Evolutionary conservation across 1,140 invertebrate species (phyloP), one percentile per base, ranked within the genome.

Genomic region (Drosophila trapezifrons): DNA sequence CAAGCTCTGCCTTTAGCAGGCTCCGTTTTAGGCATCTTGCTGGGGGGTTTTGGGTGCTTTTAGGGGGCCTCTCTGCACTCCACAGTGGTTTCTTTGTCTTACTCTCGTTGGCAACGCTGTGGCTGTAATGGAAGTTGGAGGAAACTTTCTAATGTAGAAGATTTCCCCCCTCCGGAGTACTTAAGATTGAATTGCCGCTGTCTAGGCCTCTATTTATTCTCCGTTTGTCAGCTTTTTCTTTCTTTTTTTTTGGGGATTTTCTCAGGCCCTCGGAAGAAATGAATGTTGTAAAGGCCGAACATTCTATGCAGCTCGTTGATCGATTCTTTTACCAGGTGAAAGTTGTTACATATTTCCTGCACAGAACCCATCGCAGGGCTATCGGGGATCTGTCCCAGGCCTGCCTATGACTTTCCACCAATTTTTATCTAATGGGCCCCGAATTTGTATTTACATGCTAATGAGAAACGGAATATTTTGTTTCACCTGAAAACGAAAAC

Each of bases 101-200:
- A 60, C 76, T 73, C 56, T 78, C 69, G 60, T 55, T 71, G 51
- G 32, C 37, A 38, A 18, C 32, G 18, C 55, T 58, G 78, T 43
- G 35, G 62, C 45, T 59, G 47, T 57, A 32, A 32, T 32, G 29
- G 29, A 10, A 62, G 60, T 63, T 70, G 69, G 40, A 72, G 69
- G 80, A 87, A 87, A 87, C 84, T 87, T 87, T 87, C 84, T 87
- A 87, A 87, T 87, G 80, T 87, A 87, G 84, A 87, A 87, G 77
- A 76, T 82, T 72, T 60, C 75, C 65, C 52, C 20, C 46, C 38
- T 49, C 60, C 55, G 54, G 55, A 38, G 75, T 67, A 71, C 64
- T 74, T 71, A 35, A 76, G 78, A 78, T 89, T n/a, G n/a, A n/a
- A n/a, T n/a, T n/a, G n/a, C n/a, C n/a, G n/a, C 64, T 64, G 70